Conservation (phyloP, 2,113 vertebrate genomes). For the Sturnira hondurensis region DNA sequence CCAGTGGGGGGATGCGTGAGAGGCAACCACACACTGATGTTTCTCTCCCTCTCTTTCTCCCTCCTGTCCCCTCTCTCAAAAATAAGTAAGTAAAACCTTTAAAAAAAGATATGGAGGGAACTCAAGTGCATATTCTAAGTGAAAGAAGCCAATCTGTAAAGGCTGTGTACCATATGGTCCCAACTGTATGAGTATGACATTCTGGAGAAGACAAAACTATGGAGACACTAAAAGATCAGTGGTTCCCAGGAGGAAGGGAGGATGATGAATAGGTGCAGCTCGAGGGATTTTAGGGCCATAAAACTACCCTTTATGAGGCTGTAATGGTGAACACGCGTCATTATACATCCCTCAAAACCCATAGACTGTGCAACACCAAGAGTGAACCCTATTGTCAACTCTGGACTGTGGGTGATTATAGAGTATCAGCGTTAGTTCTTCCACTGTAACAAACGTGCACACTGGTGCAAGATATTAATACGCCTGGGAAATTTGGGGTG, state of each 20-base stretch:
- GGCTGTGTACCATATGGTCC: not conserved
- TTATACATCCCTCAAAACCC: not conserved
- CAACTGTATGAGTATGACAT: fast-evolving
- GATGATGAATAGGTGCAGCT: not conserved
- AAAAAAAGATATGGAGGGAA: not conserved
- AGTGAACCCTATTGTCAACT: not conserved
- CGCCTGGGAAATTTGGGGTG: not conserved
- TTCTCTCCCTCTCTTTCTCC: too few relatives aligned
- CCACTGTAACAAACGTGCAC: not conserved
- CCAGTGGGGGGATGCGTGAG: too few relatives aligned
- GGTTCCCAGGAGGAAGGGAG: not conserved
- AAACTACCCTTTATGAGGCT: not conserved
- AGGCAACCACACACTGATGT: too few relatives aligned
- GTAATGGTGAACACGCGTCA: not conserved
- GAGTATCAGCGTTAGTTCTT: not conserved
- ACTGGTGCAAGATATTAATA: not conserved
- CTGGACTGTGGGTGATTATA: not conserved
- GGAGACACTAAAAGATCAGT: not conserved
- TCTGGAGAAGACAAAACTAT: not conserved
- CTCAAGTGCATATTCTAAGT: not conserved
- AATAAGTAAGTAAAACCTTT: too few relatives aligned
- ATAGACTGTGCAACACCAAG: not conserved
- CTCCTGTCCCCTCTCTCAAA: too few relatives aligned
- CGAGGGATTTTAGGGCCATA: not conserved
- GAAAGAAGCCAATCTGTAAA: not conserved